phyloP scores from a whole-genome alignment of 2,888 invertebrate genomes.

The Folsomia candida region DNA sequence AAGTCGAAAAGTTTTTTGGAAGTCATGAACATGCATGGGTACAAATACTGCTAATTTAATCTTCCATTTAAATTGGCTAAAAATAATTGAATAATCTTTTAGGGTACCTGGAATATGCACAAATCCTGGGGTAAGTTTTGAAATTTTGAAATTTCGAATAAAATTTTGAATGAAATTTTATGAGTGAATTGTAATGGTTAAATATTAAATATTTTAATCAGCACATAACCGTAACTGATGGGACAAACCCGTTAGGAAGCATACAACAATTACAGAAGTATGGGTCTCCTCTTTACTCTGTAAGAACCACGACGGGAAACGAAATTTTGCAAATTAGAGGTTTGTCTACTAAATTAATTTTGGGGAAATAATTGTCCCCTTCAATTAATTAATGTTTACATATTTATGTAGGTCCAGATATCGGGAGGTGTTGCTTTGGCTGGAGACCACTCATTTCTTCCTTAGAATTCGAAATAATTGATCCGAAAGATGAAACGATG shows the following conservation, averaged over 20 bases:
- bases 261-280: constrained; percentile 35
- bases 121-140: too few relatives aligned
- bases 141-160: too few relatives aligned
- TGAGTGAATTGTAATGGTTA: too few relatives aligned
- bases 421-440: constrained; percentile 35
- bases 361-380: too few relatives aligned
- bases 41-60: too few relatives aligned
- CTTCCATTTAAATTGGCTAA: too few relatives aligned
- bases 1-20: constrained; percentile 35
- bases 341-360: neutral
- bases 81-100: too few relatives aligned
- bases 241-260: constrained; percentile 31
- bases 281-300: constrained; percentile 33
- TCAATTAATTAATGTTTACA: too few relatives aligned
- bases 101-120: too few relatives aligned
- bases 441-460: constrained; percentile 26
- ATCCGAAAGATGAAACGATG: constrained; percentile 27
- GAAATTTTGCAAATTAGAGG: constrained; percentile 34
- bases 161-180: too few relatives aligned
- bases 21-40: constrained; percentile 33
- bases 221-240: constrained; percentile 35
- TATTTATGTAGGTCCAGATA: constrained; percentile 39
- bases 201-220: too few relatives aligned
- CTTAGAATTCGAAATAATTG: constrained; percentile 34
- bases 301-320: constrained; percentile 26